Conservation (phyloP, 2,113 vertebrate genomes). For the Urocolius indicus region DNA sequence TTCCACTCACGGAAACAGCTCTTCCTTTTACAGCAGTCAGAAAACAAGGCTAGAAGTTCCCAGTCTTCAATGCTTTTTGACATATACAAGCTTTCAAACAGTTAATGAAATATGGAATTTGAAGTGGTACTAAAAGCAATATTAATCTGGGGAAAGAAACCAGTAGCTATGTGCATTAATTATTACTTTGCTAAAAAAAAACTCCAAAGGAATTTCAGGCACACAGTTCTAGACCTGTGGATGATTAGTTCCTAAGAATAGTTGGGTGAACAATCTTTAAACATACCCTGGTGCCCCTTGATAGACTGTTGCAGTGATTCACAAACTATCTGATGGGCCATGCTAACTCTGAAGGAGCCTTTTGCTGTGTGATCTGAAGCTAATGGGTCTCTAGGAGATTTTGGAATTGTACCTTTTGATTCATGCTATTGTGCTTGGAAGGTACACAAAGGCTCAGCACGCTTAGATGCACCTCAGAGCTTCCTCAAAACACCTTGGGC, state of each 20-base stretch:
- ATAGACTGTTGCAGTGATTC: neutral
- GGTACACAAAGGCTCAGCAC: neutral
- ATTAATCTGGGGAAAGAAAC: neutral
- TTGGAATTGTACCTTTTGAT: conserved; percentile 21
- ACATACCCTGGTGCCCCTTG: neutral
- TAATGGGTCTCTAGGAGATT: neutral
- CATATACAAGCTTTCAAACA: neutral
- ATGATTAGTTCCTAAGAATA: neutral
- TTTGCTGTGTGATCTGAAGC: neutral
- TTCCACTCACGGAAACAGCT: neutral
- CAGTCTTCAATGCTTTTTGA: rapidly evolving
- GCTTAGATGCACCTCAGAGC: conserved; percentile 42
- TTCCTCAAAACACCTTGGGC: conserved; percentile 68
- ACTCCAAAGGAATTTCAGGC: neutral
- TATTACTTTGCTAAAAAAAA: neutral
- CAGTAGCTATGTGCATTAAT: neutral
- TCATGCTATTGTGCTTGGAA: neutral
- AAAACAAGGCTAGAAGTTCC: neutral
- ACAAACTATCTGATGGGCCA: neutral
- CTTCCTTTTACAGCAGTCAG: neutral
- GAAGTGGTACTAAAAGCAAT: neutral
- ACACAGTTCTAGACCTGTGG: neutral
- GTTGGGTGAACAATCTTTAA: neutral
- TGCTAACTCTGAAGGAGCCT: neutral
- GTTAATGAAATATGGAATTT: neutral